Evolutionary conservation across 1,140 invertebrate species (phyloP).

Genomic region (Drosophila pallidifrons): DNA sequence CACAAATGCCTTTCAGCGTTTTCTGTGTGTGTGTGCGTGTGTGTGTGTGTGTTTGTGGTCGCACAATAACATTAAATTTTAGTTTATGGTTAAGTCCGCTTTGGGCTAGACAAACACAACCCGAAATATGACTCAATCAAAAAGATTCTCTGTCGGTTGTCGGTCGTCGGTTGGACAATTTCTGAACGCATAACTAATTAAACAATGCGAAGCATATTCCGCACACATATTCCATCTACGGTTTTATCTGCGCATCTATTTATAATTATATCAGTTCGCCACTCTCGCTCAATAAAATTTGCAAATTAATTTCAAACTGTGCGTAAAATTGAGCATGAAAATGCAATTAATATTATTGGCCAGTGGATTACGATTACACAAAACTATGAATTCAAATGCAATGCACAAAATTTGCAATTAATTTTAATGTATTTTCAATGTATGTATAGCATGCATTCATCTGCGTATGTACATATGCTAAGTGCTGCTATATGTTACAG

Average conservation of each 20-base stretch:
- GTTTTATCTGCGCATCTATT: slow-evolving; percentile 27
- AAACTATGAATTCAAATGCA: slow-evolving; percentile 34
- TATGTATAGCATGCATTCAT: slow-evolving; percentile 1
- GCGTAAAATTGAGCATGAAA: slow-evolving; percentile 61
- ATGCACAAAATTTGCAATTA: slow-evolving; percentile 51
- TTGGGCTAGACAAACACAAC: slow-evolving; percentile 15
- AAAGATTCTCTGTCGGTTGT: not conserved
- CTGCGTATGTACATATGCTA: not conserved
- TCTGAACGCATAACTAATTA: slow-evolving; percentile 33
- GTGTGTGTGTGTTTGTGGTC: not conserved
- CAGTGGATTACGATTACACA: slow-evolving; percentile 53
- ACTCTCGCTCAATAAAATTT: slow-evolving; percentile 44
- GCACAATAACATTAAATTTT: slow-evolving; percentile 32
- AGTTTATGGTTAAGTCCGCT: slow-evolving; percentile 18
- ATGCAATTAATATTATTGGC: slow-evolving; percentile 63
- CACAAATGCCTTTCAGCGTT: slow-evolving; percentile 17
- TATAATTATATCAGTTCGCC: slow-evolving; percentile 28
- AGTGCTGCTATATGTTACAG: too few species aligned
- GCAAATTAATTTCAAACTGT: slow-evolving; percentile 50
- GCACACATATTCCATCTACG: not conserved
- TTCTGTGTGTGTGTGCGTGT: not conserved
- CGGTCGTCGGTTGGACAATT: not conserved
- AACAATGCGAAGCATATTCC: slow-evolving; percentile 37
- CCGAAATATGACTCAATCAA: slow-evolving; percentile 41
- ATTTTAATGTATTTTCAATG: slow-evolving; percentile 54